These are phyloP conservation scores for Cremastinae sp. DNA, from an alignment of 2,888 invertebrate genomes.

Conservation along the genomic window DNA sequence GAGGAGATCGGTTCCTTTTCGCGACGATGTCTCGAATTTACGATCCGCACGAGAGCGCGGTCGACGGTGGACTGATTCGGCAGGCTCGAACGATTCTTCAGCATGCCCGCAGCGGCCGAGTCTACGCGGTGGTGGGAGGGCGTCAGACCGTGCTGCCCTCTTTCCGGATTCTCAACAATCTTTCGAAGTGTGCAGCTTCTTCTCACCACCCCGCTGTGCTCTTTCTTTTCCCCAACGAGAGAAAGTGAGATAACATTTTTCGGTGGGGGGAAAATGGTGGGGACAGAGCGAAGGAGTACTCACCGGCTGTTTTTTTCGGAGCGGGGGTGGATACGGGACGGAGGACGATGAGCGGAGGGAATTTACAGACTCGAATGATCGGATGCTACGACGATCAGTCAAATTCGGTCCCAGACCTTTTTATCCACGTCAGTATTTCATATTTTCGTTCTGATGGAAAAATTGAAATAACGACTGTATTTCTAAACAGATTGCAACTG, in stretches of 20 bases:
- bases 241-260: not conserved
- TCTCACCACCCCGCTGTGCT: too few relatives aligned
- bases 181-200: conserved; percentile 12
- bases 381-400: not conserved
- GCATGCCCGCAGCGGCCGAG: conserved; percentile 48
- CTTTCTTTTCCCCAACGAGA: not conserved
- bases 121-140: conserved; percentile 47
- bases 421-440: too few relatives aligned
- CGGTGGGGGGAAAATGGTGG: conserved; percentile 13
- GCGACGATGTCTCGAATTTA: conserved; percentile 13
- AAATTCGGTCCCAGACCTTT: too few relatives aligned
- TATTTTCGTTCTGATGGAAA: too few relatives aligned
- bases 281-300: conserved; percentile 47
- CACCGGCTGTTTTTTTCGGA: conserved; percentile 38
- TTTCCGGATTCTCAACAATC: conserved; percentile 26
- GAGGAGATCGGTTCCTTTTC: conserved; percentile 21
- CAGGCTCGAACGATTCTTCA: conserved; percentile 69
- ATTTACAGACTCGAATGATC: not conserved
- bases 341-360: conserved; percentile 1
- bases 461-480: too few relatives aligned
- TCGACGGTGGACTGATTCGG: conserved; percentile 75
- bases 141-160: conserved; percentile 60
- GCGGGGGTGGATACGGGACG: conserved; percentile 44
- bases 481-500: too few relatives aligned
- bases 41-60: conserved; percentile 76